These are phyloP conservation scores for Aspidiotus rigidus DNA, from an alignment of 2,888 invertebrate species.

Conservation along the genomic window DNA sequence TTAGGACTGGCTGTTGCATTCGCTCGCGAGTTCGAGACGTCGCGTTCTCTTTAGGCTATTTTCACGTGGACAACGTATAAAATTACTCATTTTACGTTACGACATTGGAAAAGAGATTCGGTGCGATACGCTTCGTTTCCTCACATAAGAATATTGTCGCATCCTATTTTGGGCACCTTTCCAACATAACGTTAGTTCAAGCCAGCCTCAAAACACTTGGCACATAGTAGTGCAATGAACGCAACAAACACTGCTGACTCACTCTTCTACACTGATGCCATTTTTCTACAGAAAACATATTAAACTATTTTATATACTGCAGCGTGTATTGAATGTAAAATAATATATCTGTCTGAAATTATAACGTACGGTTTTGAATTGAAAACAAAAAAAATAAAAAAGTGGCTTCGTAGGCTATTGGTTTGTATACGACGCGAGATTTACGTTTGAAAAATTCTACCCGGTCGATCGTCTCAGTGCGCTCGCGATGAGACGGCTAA, in stretches of 20 bases:
- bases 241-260: conserved; percentile 31
- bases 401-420: too few species aligned
- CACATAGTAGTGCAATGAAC: conserved; percentile 30
- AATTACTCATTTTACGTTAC: conserved; percentile 27
- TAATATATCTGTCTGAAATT: too few species aligned
- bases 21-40: too few species aligned
- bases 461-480: too few species aligned
- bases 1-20: too few species aligned
- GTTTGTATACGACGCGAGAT: too few species aligned
- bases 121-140: conserved; percentile 29
- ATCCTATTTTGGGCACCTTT: conserved; percentile 29
- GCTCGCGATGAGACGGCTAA: too few species aligned
- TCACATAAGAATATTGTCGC: conserved; percentile 27
- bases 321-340: too few species aligned
- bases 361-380: too few species aligned
- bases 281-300: conserved; percentile 29
- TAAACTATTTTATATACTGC: neutral
- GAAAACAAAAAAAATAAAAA: too few species aligned
- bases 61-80: conserved; percentile 25
- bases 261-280: conserved; percentile 28
- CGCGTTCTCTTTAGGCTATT: neutral
- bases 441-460: too few species aligned
- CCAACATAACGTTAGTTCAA: conserved; percentile 29
- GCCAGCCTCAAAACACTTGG: conserved; percentile 30
- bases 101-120: conserved; percentile 29